phyloP scores from a whole-genome alignment of 1,140 invertebrate genomes.

The Rhagoletis pomonella region DNA sequence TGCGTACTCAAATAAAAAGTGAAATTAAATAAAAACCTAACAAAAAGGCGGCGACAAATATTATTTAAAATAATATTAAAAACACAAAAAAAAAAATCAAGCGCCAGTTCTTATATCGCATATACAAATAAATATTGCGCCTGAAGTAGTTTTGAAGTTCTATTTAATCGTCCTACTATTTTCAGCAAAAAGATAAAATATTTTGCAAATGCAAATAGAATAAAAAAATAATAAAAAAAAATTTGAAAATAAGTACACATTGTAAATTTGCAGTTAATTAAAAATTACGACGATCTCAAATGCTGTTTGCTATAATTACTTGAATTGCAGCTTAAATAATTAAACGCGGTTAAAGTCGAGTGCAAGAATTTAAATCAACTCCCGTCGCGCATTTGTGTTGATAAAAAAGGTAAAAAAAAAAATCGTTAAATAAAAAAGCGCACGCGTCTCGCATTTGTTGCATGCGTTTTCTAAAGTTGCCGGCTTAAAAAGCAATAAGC shows the following conservation, averaged over 20 bases:
- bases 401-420: neutral
- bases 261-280: neutral
- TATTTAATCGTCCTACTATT: neutral
- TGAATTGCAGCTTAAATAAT: neutral
- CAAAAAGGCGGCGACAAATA: no score
- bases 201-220: neutral
- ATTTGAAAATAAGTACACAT: neutral
- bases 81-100: neutral
- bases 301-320: neutral
- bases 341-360: neutral
- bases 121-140: neutral
- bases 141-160: neutral
- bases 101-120: neutral
- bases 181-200: neutral
- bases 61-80: no score
- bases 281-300: neutral
- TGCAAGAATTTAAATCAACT: neutral
- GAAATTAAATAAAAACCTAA: no score
- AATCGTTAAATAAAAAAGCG: no score
- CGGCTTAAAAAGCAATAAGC: no score
- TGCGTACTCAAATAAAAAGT: no score
- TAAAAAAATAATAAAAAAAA: neutral
- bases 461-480: no score
- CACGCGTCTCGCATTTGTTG: no score
- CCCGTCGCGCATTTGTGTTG: neutral